Percentiles rank a stretch among this genome's conserved stretches.
Evolutionary conservation across 2,113 vertebrate species (phyloP).

Genomic region (Myotis davidii): DNA sequence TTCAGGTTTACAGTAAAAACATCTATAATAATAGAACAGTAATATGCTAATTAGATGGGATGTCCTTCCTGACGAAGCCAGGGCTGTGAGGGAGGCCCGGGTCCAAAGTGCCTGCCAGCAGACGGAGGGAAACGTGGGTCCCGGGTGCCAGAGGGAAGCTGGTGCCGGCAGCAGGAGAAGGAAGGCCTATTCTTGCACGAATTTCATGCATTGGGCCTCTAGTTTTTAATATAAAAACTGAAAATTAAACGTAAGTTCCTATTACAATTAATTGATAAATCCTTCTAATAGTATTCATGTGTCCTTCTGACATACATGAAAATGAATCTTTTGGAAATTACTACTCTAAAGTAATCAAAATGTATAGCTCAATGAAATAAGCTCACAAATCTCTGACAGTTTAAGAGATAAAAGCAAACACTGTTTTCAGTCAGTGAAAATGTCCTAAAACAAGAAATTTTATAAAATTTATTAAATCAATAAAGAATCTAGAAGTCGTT

Average conservation of each 20-base stretch:
- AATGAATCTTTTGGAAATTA: neutral
- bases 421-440: neutral
- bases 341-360: slow-evolving; percentile 14
- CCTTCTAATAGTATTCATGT: neutral
- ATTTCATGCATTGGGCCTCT: too few species aligned
- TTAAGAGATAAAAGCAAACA: neutral
- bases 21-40: neutral
- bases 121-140: too few species aligned
- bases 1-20: slow-evolving; percentile 31
- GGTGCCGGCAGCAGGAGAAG: too few species aligned
- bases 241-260: neutral
- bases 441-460: neutral
- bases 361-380: neutral
- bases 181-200: too few species aligned
- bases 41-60: too few species aligned
- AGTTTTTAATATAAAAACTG: neutral
- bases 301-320: slow-evolving; percentile 26
- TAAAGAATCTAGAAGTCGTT: neutral
- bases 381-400: neutral
- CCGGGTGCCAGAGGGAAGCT: too few species aligned
- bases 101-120: too few species aligned
- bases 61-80: too few species aligned
- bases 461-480: neutral
- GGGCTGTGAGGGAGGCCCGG: too few species aligned
- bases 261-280: neutral